Evolutionary conservation across 2,888 invertebrate species (phyloP), one percentile per base, ranked within the genome.

Genomic region (Andrena bicolor): DNA sequence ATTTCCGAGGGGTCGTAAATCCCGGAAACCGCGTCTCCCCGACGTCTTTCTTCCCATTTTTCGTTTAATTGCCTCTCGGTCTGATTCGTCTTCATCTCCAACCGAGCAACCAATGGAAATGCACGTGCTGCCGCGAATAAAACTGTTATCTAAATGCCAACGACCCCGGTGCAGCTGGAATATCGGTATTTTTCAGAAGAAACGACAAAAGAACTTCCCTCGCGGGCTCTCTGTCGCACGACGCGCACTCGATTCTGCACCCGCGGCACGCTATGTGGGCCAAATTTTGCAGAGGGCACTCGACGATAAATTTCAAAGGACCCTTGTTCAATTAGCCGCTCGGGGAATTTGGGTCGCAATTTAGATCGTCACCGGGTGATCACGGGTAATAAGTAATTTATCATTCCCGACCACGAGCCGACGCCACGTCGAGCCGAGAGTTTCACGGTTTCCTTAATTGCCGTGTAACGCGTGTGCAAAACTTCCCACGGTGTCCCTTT

Each of bases 291-390:
- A 73, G 81, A 81, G 76, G 82, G 73, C 53, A 72, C 28, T 71
- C 60, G 49, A 32, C 60, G 63, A 20, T 26, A 65, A 70, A 74
- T 83, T 73, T 82, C 83, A 77, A 82, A 82, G 83, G 76, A 81
- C 60, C 48, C 73, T 2, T 23, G 35, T 61, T 48, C 69, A 83
- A 83, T 82, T 77, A 82, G 64, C 28, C 32, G 69, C 8, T 35
- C 8, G 69, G 35, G 30, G 77, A 74, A 83, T 71, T 76, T 56
- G 66, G 63, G 49, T 66, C 73, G 77, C 76, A 73, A 82, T 82
- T 77, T 80, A 72, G 81, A 65, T 75, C 32, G 71, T 41, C 41
- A 30, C 20, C 58, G 51, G 26, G 41, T 68, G 75, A 82, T 82
- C 60, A 66, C 20, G 41, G n/a, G 49, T 68, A 74, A 76, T 51